A percentile compares a stretch with the other conserved stretches of the same genome.
Evolutionary conservation across 2,888 invertebrate species (phyloP).

Genomic region (Argyresthia goedartella): DNA sequence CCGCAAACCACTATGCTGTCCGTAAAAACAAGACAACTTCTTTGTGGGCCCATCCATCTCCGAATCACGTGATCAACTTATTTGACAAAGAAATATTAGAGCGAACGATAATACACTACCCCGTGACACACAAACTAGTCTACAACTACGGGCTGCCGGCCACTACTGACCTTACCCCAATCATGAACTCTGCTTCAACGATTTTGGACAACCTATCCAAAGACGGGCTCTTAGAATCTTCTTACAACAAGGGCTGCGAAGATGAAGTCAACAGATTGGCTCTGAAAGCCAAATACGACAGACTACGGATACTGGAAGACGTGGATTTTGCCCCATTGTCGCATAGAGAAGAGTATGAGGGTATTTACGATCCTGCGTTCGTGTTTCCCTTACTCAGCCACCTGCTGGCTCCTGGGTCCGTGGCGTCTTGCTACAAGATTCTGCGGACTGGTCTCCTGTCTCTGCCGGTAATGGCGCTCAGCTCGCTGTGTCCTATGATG

Average conservation of each 20-base stretch:
- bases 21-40: conserved; percentile 64
- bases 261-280: neutral
- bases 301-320: conserved; percentile 20
- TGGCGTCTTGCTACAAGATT: conserved; percentile 79
- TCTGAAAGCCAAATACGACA: conserved; percentile 2
- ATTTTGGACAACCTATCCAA: conserved; percentile 26
- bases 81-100: conserved; percentile 75
- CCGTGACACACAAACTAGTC: conserved; percentile 72
- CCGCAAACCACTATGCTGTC: conserved; percentile 82
- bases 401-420: conserved; percentile 80
- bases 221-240: conserved; percentile 24
- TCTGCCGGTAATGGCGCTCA: conserved; percentile 77
- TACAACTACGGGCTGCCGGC: conserved; percentile 45
- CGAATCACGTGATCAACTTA: conserved; percentile 79
- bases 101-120: conserved; percentile 79
- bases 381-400: conserved; percentile 82
- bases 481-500: conserved; percentile 75
- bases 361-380: conserved; percentile 86
- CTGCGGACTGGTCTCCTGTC: conserved; percentile 79
- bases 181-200: conserved; percentile 14
- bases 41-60: conserved; percentile 79
- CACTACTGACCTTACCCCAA: conserved; percentile 14
- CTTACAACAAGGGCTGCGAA: too few relatives aligned
- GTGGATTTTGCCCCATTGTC: conserved; percentile 18
- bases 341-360: conserved; percentile 30